Conservation (phyloP, 1,140 invertebrate genomes). For the Antheraea mylitta region DNA sequence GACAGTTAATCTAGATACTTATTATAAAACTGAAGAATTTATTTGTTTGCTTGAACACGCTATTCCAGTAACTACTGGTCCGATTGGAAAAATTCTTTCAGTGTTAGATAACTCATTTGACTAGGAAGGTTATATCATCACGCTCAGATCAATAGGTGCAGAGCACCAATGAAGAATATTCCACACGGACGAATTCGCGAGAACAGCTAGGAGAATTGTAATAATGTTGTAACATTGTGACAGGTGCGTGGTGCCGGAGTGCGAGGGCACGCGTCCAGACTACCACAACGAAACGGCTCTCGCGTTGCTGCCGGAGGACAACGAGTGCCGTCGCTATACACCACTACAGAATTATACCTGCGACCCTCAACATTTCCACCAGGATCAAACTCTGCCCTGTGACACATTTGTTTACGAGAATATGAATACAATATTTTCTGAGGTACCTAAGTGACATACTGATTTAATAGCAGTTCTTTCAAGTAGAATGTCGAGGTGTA, state of each 20-base stretch:
- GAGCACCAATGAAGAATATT: no score
- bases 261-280: conserved; percentile 50
- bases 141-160: no score
- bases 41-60: no score
- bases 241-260: conserved; percentile 78
- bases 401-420: conserved; percentile 73
- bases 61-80: no score
- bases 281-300: conserved; percentile 40
- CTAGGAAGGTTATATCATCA: no score
- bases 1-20: no score
- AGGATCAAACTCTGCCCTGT: conserved; percentile 51
- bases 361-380: conserved; percentile 50
- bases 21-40: no score
- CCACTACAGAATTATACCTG: conserved; percentile 27
- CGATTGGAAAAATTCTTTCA: no score
- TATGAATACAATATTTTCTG: conserved; percentile 69
- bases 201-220: no score
- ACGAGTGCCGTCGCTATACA: conserved; percentile 57
- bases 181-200: no score
- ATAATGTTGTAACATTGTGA: background rate
- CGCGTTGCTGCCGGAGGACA: conserved; percentile 47
- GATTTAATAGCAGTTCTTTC: background rate
- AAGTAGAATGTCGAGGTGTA: no score
- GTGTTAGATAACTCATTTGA: no score
- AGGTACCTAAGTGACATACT: conserved; percentile 42